phyloP scores from a whole-genome alignment of 2,888 invertebrate genomes.

The Hydrotaea diabolus region DNA sequence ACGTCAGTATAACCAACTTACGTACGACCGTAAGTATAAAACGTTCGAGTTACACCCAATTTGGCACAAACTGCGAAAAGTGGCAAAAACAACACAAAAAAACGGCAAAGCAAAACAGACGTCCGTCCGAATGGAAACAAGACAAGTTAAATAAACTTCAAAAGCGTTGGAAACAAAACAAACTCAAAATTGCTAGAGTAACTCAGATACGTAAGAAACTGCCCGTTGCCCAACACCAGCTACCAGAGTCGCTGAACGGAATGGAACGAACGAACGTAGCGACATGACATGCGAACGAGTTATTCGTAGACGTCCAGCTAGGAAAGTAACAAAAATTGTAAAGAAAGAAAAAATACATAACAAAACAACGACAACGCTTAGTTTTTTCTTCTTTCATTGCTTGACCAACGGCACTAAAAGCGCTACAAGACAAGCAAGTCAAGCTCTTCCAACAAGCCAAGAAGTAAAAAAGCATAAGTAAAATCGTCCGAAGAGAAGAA shows the following conservation, averaged over 20 bases:
- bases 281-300: neutral
- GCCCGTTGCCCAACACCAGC: neutral
- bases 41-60: slow-evolving; percentile 66
- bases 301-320: neutral
- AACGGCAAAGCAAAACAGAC: slow-evolving; percentile 34
- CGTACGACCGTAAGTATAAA: slow-evolving; percentile 53
- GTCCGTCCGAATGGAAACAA: slow-evolving; percentile 10
- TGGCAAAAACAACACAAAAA: slow-evolving; percentile 5
- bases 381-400: neutral
- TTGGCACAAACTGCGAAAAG: slow-evolving; percentile 59
- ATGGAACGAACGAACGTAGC: too few species aligned
- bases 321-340: slow-evolving; percentile 20
- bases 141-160: slow-evolving; percentile 65
- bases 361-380: slow-evolving; percentile 43
- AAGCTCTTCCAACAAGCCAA: neutral
- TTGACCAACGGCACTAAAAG: slow-evolving; percentile 66
- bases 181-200: slow-evolving; percentile 12
- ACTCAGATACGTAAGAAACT: neutral
- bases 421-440: slow-evolving; percentile 35
- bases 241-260: too few species aligned
- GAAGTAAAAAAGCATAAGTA: neutral
- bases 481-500: neutral
- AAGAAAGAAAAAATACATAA: too few species aligned
- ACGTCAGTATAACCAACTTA: too few species aligned
- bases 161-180: slow-evolving; percentile 53